Evolutionary conservation across 2,113 vertebrate genomes (phyloP), one percentile per base, ranked within the genome.

Genomic region (Percina caprodes): DNA sequence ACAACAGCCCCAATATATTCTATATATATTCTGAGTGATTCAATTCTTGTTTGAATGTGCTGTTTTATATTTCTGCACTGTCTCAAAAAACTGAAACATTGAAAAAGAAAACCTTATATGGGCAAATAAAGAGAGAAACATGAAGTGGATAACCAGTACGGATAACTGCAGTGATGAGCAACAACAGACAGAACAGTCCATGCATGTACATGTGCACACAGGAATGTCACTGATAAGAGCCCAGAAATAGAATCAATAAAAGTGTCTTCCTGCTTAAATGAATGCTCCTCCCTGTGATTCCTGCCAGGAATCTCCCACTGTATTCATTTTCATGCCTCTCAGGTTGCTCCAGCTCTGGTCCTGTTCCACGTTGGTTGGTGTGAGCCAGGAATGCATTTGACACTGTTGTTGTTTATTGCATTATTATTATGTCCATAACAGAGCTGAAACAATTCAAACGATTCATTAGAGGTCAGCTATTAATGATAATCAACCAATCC

Each of bases 341-440:
- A 1, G 65, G 70, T 65, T 69, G 30, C 71, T 70, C 15, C 39
- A 0, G 19, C 69, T 70, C 19, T 26, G 6, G 58, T 33, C 0
- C 49, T 15, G n/a, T 23, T 61, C 68, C 68, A 66, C 69, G 11
- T 0, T 4, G 33, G 56, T 21, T 12, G 67, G 13, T 45, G 52
- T 52, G 67, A 73, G 75, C 45, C 77, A 73, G 65, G 60, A 68
- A 80, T 74, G 71, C 65, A 0, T 26, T 59, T 42, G 66, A 70
- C 73, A 67, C 61, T 59, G 51, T 21, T n/a, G 65, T 16, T 51
- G 77, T 46, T 69, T 30, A 33, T 62, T 26, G 24, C 60, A 45
- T 24, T 61, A 68, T 77, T 51, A 42, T 30, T 55, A 39, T 30
- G 46, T 68, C 30, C 55, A 18, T 5, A 23, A 35, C 5, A 39